Conservation (phyloP, 2,797 vertebrate species). For the Austrolebias charrua region DNA sequence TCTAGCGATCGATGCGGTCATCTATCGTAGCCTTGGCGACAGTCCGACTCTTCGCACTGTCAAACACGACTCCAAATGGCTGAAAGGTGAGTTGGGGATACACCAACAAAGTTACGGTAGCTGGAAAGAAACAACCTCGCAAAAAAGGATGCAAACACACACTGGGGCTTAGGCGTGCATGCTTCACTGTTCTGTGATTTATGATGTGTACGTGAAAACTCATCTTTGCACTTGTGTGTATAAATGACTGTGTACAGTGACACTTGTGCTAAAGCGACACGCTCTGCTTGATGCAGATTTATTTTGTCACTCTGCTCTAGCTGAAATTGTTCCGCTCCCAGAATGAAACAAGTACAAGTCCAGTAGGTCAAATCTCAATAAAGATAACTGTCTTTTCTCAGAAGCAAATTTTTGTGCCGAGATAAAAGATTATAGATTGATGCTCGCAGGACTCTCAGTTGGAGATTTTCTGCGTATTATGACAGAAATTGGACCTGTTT, state of each 20-base stretch:
- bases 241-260: constrained; percentile 30
- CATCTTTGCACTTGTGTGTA: constrained; percentile 13
- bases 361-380: constrained; percentile 64
- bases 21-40: constrained; percentile 98
- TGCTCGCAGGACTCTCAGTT: constrained; percentile 48
- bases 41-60: constrained; percentile 97
- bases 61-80: constrained; percentile 99
- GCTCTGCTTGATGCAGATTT: constrained; percentile 52
- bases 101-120: constrained; percentile 36
- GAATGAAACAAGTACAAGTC: constrained; percentile 58
- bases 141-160: constrained; percentile 47
- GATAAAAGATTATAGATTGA: constrained; percentile 68
- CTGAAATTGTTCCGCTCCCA: constrained; percentile 60
- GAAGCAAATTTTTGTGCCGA: constrained; percentile 62
- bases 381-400: constrained; percentile 44
- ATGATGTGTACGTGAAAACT: constrained; percentile 23
- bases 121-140: constrained; percentile 26
- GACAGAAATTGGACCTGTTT: constrained; percentile 57
- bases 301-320: constrained; percentile 52
- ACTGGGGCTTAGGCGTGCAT: constrained; percentile 20
- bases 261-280: constrained; percentile 55
- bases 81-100: constrained; percentile 88
- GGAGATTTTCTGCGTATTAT: constrained; percentile 59
- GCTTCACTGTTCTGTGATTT: constrained; percentile 29
- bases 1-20: constrained; percentile 97